phyloP scores from a whole-genome alignment of 2,888 invertebrate genomes.

The Aphodius granarius region DNA sequence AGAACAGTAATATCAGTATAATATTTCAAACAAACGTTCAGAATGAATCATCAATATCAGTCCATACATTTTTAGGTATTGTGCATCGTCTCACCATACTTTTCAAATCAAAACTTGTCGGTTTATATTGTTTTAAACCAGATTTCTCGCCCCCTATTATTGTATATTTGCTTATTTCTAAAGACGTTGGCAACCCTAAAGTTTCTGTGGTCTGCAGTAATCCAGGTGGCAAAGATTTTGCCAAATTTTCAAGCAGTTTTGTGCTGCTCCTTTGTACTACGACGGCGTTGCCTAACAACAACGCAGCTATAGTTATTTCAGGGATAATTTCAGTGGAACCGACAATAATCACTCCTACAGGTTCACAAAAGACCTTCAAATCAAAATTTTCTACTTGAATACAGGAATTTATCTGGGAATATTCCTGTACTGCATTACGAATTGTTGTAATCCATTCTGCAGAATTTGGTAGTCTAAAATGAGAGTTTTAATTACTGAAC shows the following conservation, averaged over 20 bases:
- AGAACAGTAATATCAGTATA: not conserved
- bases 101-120: not conserved
- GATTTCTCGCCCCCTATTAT: not conserved
- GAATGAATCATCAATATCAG: conserved; percentile 42
- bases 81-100: conserved; percentile 35
- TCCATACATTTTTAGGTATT: conserved; percentile 44
- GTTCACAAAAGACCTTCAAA: conserved; percentile 35
- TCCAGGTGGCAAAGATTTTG: conserved; percentile 27
- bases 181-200: not conserved
- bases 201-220: conserved; percentile 20
- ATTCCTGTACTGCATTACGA: conserved; percentile 22
- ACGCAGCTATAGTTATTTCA: conserved; percentile 36
- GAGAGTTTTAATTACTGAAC: conserved; percentile 25
- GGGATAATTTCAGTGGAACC: conserved; percentile 22
- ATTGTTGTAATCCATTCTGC: not conserved
- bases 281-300: conserved; percentile 46
- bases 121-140: not conserved
- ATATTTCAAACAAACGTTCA: not conserved
- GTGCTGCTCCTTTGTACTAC: conserved; percentile 37
- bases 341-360: conserved; percentile 43
- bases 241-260: not conserved
- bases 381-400: conserved; percentile 28
- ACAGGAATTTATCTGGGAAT: conserved; percentile 13
- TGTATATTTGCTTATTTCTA: not conserved
- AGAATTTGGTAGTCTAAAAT: conserved; percentile 15